Conservation (phyloP, 2,888 invertebrate species). For the Hylaea fasciaria region DNA sequence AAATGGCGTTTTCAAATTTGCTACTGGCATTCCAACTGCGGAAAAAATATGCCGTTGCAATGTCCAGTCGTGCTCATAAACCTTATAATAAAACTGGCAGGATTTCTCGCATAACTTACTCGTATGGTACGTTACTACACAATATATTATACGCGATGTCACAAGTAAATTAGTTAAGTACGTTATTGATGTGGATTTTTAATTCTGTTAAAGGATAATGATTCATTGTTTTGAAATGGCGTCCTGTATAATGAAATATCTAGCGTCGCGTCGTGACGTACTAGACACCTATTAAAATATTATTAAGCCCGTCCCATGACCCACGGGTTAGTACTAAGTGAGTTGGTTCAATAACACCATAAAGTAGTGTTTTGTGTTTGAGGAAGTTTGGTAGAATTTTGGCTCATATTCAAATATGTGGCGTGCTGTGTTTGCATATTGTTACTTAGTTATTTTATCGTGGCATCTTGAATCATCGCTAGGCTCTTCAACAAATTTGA, state of each 20-base stretch:
- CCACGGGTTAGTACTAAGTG: not conserved
- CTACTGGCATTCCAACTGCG: constrained; percentile 19
- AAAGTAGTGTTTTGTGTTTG: not conserved
- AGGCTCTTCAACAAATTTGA: not conserved
- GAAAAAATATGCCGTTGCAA: constrained; percentile 3
- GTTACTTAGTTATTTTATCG: constrained; percentile 2
- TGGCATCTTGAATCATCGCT: not conserved
- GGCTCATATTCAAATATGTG: constrained; percentile 13
- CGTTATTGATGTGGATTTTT: too few species aligned
- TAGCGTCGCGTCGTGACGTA: too few species aligned
- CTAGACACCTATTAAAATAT: too few species aligned
- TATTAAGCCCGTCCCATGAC: too few species aligned
- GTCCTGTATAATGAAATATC: too few species aligned
- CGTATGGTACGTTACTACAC: too few species aligned
- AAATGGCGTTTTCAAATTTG: constrained; percentile 32
- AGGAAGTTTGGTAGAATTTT: constrained; percentile 12
- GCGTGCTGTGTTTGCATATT: constrained; percentile 10
- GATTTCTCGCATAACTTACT: too few species aligned
- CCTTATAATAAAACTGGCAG: too few species aligned
- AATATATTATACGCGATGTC: too few species aligned
- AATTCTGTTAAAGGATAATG: too few species aligned
- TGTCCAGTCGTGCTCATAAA: not conserved
- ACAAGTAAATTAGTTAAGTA: too few species aligned
- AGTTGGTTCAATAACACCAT: not conserved
- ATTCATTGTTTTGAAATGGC: too few species aligned